A percentile compares a stretch with the other conserved stretches of the same genome.
These are phyloP conservation scores for Oligia latruncula DNA, from an alignment of 2,888 invertebrate species.

Conservation along the genomic window DNA sequence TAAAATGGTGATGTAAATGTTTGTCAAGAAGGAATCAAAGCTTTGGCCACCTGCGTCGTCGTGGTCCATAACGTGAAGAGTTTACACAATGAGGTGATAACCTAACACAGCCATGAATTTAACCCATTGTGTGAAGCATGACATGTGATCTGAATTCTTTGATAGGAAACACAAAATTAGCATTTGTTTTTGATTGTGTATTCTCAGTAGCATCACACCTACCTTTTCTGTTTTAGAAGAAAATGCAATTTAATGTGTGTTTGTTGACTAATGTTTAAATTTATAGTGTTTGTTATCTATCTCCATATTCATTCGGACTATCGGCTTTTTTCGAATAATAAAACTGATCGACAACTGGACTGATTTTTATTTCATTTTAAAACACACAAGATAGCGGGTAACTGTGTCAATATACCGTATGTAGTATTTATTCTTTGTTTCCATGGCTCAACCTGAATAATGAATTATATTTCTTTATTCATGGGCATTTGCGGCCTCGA, in stretches of 20 bases:
- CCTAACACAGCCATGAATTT: conserved; percentile 12
- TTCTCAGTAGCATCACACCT: background rate
- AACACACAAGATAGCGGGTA: conserved; percentile 40
- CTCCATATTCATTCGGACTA: background rate
- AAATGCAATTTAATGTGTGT: background rate
- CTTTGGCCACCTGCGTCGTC: conserved; percentile 55
- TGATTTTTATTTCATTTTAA: conserved; percentile 30
- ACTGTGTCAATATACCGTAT: conserved; percentile 71
- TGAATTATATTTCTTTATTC: conserved; percentile 69
- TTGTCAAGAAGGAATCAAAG: conserved; percentile 46
- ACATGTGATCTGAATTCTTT: conserved; percentile 27
- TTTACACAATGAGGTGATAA: conserved; percentile 54
- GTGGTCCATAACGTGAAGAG: conserved; percentile 59
- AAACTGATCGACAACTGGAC: background rate
- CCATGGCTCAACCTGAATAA: conserved; percentile 66
- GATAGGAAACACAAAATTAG: background rate
- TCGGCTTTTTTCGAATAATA: conserved; percentile 5
- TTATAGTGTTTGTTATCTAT: background rate
- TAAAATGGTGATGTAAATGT: conserved; percentile 34
- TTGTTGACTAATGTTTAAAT: background rate
- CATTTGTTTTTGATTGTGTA: conserved; percentile 1
- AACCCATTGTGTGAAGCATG: conserved; percentile 30
- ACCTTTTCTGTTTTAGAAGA: background rate
- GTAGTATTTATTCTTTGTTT: conserved; percentile 63
- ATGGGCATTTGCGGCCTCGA: conserved; percentile 60